A percentile compares a stretch with the other conserved stretches of the same genome.
These are phyloP conservation scores for Anagrus nilaparvatae DNA, from an alignment of 1,140 invertebrate genomes.

Conservation along the genomic window DNA sequence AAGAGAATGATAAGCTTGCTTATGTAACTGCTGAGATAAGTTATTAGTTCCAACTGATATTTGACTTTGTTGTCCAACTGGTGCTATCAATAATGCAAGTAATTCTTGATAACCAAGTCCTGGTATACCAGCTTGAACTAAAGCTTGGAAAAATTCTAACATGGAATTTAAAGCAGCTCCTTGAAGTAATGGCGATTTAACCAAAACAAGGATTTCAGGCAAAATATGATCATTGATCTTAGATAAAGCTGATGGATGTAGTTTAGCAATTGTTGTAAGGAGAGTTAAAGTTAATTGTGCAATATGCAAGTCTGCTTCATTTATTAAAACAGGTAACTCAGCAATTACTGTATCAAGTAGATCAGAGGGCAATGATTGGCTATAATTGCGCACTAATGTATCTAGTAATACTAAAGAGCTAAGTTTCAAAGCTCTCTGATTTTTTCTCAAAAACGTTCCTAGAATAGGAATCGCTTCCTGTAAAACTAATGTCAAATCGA, in stretches of 20 bases:
- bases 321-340: slow-evolving; percentile 82
- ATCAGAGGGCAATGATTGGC: slow-evolving; percentile 54
- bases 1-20: slow-evolving; percentile 80
- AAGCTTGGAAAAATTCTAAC: slow-evolving; percentile 82
- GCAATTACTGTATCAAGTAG: slow-evolving; percentile 67
- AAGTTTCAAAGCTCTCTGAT: slow-evolving; percentile 90
- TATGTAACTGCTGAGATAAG: slow-evolving; percentile 39
- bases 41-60: too few relatives aligned
- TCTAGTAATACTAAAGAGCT: slow-evolving; percentile 84
- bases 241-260: slow-evolving; percentile 58
- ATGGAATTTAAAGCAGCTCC: slow-evolving; percentile 79
- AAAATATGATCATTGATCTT: slow-evolving; percentile 59
- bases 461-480: slow-evolving; percentile 78
- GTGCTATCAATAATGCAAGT: slow-evolving; percentile 59
- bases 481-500: slow-evolving; percentile 63
- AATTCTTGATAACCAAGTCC: slow-evolving; percentile 73
- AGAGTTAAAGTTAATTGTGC: slow-evolving; percentile 79
- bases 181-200: slow-evolving; percentile 82
- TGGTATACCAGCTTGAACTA: slow-evolving; percentile 71
- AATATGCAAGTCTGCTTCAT: slow-evolving; percentile 91
- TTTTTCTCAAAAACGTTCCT: slow-evolving; percentile 91
- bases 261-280: slow-evolving; percentile 62
- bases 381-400: slow-evolving; percentile 80
- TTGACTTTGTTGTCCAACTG: slow-evolving; percentile 43
- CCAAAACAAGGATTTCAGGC: slow-evolving; percentile 76